Percentiles rank a stretch among this genome's conserved stretches.
Conservation (phyloP, 2,113 vertebrate species). For the Dasyurus viverrinus region DNA sequence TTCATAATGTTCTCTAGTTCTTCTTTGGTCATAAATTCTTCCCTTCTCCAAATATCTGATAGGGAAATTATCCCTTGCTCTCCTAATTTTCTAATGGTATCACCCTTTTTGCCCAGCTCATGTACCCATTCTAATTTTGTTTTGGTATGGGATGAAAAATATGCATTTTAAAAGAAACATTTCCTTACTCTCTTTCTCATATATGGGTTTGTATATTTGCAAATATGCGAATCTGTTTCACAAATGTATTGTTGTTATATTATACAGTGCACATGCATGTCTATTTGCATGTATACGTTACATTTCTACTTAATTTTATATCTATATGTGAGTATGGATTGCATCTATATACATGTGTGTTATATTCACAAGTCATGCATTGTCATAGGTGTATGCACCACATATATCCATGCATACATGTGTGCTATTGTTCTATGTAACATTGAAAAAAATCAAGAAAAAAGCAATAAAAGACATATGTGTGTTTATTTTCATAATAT, state of each 20-base stretch:
- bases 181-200: neutral
- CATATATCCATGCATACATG: neutral
- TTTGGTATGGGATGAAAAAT: neutral
- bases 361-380: neutral
- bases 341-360: neutral
- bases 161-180: neutral
- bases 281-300: too few relatives aligned
- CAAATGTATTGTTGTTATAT: too few relatives aligned
- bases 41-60: too few relatives aligned
- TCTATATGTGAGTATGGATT: neutral
- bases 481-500: neutral
- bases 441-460: too few relatives aligned
- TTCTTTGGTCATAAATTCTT: too few relatives aligned
- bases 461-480: too few relatives aligned
- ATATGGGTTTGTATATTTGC: neutral
- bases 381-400: neutral
- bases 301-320: neutral
- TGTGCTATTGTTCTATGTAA: too few relatives aligned
- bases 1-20: too few relatives aligned
- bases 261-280: neutral
- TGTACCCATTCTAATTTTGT: too few relatives aligned
- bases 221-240: neutral
- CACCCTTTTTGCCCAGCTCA: too few relatives aligned
- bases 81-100: too few relatives aligned
- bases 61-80: too few relatives aligned